These are phyloP conservation scores for Proteles cristata DNA, from an alignment of 2,113 vertebrate genomes.

Conservation along the genomic window DNA sequence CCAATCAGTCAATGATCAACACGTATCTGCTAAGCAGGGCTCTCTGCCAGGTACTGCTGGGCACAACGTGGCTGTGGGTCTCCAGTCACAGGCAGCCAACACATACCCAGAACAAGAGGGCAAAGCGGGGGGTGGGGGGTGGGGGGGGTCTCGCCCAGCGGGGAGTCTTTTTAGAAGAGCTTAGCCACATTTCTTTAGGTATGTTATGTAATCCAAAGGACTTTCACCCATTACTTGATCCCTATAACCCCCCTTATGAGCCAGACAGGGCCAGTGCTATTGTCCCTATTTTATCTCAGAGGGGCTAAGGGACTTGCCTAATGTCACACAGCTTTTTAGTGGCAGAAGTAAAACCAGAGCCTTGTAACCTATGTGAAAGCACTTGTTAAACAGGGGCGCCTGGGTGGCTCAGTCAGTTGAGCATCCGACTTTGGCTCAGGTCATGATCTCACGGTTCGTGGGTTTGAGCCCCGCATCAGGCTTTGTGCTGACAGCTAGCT, in stretches of 20 bases:
- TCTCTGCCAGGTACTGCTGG: background rate
- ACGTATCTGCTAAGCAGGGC: background rate
- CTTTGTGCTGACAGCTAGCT: too few species aligned
- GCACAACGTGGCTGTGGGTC: background rate
- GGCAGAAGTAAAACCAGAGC: background rate
- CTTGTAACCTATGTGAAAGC: background rate
- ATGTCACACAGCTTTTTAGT: background rate
- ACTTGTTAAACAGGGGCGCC: background rate
- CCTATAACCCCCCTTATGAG: background rate
- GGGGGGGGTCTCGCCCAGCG: rapidly evolving
- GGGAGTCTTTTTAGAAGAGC: background rate
- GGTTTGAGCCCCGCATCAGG: too few species aligned
- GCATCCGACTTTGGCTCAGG: too few species aligned
- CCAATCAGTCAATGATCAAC: background rate
- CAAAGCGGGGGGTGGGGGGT: too few species aligned
- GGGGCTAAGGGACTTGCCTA: background rate
- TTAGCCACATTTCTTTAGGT: background rate
- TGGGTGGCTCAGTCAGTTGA: too few species aligned
- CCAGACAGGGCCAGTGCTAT: background rate
- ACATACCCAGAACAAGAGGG: background rate
- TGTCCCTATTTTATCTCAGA: background rate
- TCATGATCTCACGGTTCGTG: too few species aligned
- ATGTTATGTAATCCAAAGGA: background rate
- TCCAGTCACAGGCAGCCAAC: background rate
- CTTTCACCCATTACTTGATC: background rate